Conservation (phyloP, 2,797 vertebrate genomes). For the Podarcis lilfordi region DNA sequence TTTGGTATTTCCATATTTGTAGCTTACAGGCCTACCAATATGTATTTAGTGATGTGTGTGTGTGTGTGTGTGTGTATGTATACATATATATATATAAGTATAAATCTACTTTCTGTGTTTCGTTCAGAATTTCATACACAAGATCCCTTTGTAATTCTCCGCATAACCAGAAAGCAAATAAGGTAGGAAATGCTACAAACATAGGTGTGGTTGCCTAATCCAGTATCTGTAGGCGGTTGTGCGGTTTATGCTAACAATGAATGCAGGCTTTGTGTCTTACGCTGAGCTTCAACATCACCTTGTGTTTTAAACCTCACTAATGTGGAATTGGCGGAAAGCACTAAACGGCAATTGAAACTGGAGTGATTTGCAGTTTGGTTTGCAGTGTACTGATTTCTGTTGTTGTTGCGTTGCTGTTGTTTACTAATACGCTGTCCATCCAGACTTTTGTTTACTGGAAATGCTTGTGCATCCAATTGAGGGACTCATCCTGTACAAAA, state of each 20-base stretch:
- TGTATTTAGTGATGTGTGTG: rapidly evolving
- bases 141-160: conserved; percentile 38
- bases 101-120: background rate
- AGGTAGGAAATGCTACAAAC: conserved; percentile 67
- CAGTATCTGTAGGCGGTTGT: conserved; percentile 48
- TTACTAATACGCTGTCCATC: conserved; percentile 44
- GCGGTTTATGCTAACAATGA: background rate
- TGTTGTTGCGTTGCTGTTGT: background rate
- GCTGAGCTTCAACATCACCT: background rate
- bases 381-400: conserved; percentile 29
- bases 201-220: conserved; percentile 53
- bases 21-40: background rate
- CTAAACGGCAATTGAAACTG: background rate
- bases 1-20: background rate
- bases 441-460: conserved; percentile 53
- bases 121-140: conserved; percentile 58
- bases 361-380: conserved; percentile 1
- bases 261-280: background rate
- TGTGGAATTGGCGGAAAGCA: background rate
- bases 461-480: conserved; percentile 47
- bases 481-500: conserved; percentile 51
- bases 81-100: rapidly evolving
- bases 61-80: rapidly evolving
- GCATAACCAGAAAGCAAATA: conserved; percentile 46
- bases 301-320: conserved; percentile 30